Evolutionary conservation across 2,113 vertebrate genomes (phyloP).

Genomic region (Narcine bancroftii): DNA sequence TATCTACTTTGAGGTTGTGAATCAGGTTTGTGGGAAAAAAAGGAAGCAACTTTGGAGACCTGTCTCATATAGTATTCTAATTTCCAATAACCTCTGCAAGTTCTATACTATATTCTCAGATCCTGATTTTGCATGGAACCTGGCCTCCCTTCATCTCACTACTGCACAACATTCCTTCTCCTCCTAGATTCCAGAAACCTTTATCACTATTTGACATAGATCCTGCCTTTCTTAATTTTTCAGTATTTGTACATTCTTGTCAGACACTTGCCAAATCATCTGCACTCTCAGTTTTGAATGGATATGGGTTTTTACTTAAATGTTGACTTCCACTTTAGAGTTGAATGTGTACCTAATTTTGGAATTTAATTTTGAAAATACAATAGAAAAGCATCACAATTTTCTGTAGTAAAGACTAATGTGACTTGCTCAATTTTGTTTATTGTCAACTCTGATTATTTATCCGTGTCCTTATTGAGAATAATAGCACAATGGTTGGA

Average conservation of each 20-base stretch:
- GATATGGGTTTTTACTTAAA: background rate
- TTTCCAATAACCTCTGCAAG: too few relatives aligned
- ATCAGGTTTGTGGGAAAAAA: conserved; percentile 70
- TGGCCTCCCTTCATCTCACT: background rate
- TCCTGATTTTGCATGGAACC: too few relatives aligned
- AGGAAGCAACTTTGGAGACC: too few relatives aligned
- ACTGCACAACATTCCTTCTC: background rate
- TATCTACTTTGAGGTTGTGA: conserved; percentile 91
- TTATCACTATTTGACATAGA: background rate
- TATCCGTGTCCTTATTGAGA: background rate
- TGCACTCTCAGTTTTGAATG: background rate
- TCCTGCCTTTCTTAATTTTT: background rate
- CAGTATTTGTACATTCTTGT: background rate
- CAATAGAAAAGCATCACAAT: background rate
- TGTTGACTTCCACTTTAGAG: background rate
- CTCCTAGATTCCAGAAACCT: background rate
- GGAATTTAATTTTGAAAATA: background rate
- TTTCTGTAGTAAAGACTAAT: background rate
- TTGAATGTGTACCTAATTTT: background rate
- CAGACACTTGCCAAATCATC: background rate
- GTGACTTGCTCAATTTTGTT: background rate
- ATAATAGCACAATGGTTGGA: too few relatives aligned
- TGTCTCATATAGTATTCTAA: background rate
- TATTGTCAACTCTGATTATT: background rate
- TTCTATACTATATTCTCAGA: background rate